phyloP scores from a whole-genome alignment of 2,113 vertebrate genomes.

The Lophura nycthemera region DNA sequence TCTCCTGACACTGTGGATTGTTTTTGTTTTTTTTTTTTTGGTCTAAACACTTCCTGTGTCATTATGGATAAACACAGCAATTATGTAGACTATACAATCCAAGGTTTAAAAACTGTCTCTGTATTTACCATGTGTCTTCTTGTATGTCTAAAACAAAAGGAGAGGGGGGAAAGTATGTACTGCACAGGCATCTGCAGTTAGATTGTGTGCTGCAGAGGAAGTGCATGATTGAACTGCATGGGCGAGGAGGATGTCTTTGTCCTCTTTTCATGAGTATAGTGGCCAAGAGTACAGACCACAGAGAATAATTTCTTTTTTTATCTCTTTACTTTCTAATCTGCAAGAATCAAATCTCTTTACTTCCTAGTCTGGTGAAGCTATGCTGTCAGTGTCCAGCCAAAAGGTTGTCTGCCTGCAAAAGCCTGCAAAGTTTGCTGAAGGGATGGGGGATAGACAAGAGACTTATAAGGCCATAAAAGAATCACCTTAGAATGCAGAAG shows the following conservation, averaged over 20 bases:
- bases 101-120: slow-evolving; percentile 1
- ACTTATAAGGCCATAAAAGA: neutral
- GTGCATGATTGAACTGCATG: neutral
- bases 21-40: neutral
- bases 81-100: neutral
- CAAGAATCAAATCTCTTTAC: too few relatives aligned
- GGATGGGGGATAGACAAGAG: neutral
- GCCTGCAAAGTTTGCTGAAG: neutral
- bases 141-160: neutral
- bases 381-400: neutral
- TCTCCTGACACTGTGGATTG: neutral
- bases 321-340: neutral
- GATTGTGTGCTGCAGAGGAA: neutral
- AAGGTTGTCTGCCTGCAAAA: neutral
- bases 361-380: neutral
- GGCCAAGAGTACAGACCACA: neutral
- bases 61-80: slow-evolving; percentile 44
- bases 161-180: neutral
- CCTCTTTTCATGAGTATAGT: neutral
- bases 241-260: neutral
- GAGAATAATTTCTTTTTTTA: neutral
- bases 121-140: neutral
- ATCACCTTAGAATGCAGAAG: neutral
- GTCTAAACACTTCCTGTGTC: neutral
- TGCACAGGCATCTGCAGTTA: neutral